Evolutionary conservation across 1,140 invertebrate species (phyloP).

Genomic region (Brachionus plicatilis): DNA sequence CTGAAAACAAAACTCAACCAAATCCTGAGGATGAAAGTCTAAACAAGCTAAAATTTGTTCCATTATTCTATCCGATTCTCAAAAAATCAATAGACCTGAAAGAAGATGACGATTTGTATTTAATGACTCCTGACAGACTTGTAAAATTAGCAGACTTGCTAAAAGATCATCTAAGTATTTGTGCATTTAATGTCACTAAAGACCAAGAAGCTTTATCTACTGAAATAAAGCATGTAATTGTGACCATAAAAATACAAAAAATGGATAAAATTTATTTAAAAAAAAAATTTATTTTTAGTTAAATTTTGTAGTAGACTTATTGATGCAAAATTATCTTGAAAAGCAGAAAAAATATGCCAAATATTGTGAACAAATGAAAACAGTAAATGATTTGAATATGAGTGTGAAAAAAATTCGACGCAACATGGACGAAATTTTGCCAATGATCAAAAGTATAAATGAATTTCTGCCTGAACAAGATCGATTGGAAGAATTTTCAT

Average conservation of each 20-base stretch:
- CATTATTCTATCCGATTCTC: conserved; percentile 37
- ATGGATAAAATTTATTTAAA: not conserved
- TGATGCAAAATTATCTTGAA: conserved; percentile 16
- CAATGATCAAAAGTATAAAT: conserved; percentile 37
- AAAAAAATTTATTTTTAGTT: not conserved
- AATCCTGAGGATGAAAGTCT: not conserved
- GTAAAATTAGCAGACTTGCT: conserved; percentile 7
- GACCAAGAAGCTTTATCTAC: conserved; percentile 34
- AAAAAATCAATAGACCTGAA: conserved; percentile 25
- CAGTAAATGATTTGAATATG: not conserved
- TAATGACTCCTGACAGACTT: not conserved
- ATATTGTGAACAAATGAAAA: conserved; percentile 39
- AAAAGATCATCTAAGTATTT: conserved; percentile 16
- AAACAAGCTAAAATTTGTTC: conserved; percentile 33
- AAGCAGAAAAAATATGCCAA: conserved; percentile 30
- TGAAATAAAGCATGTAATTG: conserved; percentile 37
- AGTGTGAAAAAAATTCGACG: conserved; percentile 12
- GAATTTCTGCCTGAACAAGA: conserved; percentile 26
- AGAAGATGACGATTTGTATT: not conserved
- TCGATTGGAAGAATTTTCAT: conserved; percentile 27
- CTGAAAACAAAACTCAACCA: not conserved
- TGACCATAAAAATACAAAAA: not conserved
- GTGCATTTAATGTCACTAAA: conserved; percentile 34
- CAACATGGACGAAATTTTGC: conserved; percentile 39
- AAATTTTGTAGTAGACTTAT: conserved; percentile 20